Base-by-base conservation (phyloP, 2,797 vertebrate genomes). In the Gila robusta region DNA sequence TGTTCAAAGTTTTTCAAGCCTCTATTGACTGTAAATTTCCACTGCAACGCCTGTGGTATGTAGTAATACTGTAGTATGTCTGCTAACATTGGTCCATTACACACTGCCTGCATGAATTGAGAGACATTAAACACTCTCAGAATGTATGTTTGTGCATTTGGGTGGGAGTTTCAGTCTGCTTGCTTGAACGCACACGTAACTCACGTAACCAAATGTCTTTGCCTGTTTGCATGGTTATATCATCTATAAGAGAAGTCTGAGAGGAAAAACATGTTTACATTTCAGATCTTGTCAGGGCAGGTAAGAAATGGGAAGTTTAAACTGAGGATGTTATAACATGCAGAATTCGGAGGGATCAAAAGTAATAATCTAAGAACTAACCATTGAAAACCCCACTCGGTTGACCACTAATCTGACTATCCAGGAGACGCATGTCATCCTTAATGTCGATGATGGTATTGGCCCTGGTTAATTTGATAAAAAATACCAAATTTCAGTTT, bases 121-220 rank as follows among this genome's bases (percentile, higher is more conserved):
- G 72, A 64, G 69, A 26, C 73, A 86, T 67, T 86, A 90, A 72
- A 90, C 90, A 91, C 87, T 88, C 90, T 90, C 35, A 37, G 54
- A 28, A 62, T 32, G 49, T 92, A 91, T 91, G 92, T 92, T 91
- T 91, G 91, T 92, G 92, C 59, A 10, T 3, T 3, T 67, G 28
- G 72, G 59, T 39, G 59, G 73, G 47, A 67, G 62, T 52, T 76
- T 82, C 28, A 76, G 41, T 69, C 19, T 47, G 76, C 39, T 41
- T 6, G 39, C 19, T 44, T 21, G 5, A 79, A 79, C 37, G 32
- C 66, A 70, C 76, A 71, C 49, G 52, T 71, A 79, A 84, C 62
- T 56, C 73, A 78, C 47, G 35, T 39, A 84, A 35, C 47, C 32
- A 71, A 85, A 71, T 62, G 37, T 23, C 4, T 77, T 32, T 70